Percentiles rank a stretch among this genome's conserved stretches.
These are phyloP conservation scores for Melikaiella ostensackeni DNA, from an alignment of 2,888 invertebrate genomes.

Conservation along the genomic window DNA sequence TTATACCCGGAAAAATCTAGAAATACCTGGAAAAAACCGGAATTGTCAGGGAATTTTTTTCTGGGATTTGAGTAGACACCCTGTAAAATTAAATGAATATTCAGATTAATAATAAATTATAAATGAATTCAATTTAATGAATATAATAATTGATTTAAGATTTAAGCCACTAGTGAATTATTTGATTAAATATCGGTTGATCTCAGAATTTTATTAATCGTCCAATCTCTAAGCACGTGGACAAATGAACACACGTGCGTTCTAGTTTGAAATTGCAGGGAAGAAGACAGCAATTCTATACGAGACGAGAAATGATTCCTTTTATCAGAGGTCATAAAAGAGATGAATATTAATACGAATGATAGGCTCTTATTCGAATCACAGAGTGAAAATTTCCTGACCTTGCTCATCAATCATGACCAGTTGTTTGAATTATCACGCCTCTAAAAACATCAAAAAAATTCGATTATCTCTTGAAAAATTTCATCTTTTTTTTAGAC, in stretches of 20 bases:
- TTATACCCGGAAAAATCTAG: too few species aligned
- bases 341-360: neutral
- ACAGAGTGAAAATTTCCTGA: constrained; percentile 1
- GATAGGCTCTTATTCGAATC: constrained; percentile 3
- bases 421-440: neutral
- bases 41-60: too few species aligned
- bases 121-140: too few species aligned
- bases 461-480: neutral
- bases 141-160: neutral
- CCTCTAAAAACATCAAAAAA: neutral
- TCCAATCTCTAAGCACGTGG: neutral
- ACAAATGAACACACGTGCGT: constrained; percentile 16
- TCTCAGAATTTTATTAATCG: neutral
- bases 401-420: neutral
- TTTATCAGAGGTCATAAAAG: constrained; percentile 17
- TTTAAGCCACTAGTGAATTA: neutral
- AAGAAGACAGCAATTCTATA: constrained; percentile 15
- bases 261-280: constrained; percentile 16
- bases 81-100: too few species aligned
- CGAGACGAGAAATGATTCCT: constrained; percentile 1
- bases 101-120: too few species aligned
- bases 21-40: too few species aligned
- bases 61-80: too few species aligned
- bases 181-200: neutral
- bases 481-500: neutral